Evolutionary conservation across 2,888 invertebrate genomes (phyloP).

Genomic region (Luffia ferchaultella): DNA sequence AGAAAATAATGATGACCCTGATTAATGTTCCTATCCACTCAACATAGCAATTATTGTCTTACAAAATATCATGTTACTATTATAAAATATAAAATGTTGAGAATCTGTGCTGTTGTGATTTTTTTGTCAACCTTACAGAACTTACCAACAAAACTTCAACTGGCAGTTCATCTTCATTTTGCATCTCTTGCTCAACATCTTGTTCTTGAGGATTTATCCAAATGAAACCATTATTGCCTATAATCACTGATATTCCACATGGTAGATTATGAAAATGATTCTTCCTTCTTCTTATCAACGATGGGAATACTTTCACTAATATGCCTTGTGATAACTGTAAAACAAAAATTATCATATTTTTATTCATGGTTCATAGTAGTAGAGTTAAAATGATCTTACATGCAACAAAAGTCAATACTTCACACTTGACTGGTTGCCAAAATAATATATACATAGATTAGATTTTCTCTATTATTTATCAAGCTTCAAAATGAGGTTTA

Average conservation of each 20-base stretch:
- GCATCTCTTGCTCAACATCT: slow-evolving; percentile 56
- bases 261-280: slow-evolving; percentile 95
- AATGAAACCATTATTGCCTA: slow-evolving; percentile 96
- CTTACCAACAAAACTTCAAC: slow-evolving; percentile 9
- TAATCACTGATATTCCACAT: slow-evolving; percentile 89
- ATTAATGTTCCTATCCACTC: no score
- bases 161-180: slow-evolving; percentile 32
- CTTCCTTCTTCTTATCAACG: slow-evolving; percentile 90
- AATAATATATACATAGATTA: slow-evolving; percentile 4
- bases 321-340: slow-evolving; percentile 85
- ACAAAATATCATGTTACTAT: no score
- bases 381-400: no score
- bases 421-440: no score
- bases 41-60: no score
- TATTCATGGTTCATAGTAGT: neutral
- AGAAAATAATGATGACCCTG: slow-evolving; percentile 1
- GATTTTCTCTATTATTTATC: no score
- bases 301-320: slow-evolving; percentile 89
- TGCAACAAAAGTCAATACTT: no score
- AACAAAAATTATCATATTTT: slow-evolving; percentile 4
- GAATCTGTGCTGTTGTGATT: no score
- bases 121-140: no score
- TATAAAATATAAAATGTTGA: no score
- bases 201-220: slow-evolving; percentile 83
- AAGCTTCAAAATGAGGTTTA: no score